Conservation (phyloP, 2,888 invertebrate genomes). For the Lysandra bellargus region DNA sequence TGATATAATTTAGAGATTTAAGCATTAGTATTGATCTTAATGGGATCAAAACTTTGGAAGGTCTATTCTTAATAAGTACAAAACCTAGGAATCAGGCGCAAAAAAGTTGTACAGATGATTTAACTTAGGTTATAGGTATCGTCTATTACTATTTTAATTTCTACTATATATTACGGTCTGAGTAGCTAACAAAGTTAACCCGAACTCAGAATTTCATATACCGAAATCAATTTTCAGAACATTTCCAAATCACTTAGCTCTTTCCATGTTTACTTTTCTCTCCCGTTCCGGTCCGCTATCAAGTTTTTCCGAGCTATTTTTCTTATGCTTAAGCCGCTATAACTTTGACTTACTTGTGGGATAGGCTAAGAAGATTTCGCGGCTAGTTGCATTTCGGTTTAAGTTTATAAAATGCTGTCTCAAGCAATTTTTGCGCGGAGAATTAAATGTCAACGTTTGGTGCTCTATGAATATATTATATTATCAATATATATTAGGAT, state of each 20-base stretch:
- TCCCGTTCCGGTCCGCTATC: conserved; percentile 4
- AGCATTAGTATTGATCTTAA: background rate
- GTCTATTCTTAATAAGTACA: background rate
- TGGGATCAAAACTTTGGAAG: background rate
- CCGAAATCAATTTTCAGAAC: conserved; percentile 18
- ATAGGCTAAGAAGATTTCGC: conserved; percentile 5
- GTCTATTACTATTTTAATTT: background rate
- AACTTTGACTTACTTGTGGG: conserved; percentile 15
- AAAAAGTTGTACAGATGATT: no score
- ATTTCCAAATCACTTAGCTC: conserved; percentile 1
- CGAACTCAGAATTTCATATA: background rate
- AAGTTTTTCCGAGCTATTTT: conserved; percentile 12
- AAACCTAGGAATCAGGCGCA: background rate
- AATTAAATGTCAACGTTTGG: background rate
- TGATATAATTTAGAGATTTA: background rate
- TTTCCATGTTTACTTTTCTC: conserved; percentile 5
- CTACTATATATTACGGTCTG: background rate
- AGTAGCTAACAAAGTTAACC: background rate
- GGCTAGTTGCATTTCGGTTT: conserved; percentile 16
- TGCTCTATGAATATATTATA: conserved; percentile 10
- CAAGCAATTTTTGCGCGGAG: background rate
- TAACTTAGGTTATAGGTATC: background rate
- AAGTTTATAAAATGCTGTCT: conserved; percentile 21
- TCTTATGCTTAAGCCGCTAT: conserved; percentile 22
- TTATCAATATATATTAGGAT: background rate